Conservation (phyloP, 2,113 vertebrate species). For the Phylloscopus trochilus region DNA sequence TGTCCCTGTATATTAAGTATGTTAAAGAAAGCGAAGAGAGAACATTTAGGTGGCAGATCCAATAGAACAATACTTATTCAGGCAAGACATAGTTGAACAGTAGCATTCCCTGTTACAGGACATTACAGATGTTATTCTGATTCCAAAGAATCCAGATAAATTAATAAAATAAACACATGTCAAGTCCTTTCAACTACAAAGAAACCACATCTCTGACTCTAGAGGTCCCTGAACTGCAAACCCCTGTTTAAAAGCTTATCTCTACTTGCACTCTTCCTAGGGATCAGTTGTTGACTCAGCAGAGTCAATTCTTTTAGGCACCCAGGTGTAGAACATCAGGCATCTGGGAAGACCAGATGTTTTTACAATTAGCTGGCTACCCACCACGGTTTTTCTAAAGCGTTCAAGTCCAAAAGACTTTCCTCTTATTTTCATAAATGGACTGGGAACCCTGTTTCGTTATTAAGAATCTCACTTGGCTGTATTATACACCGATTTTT, state of each 20-base stretch:
- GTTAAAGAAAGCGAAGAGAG: background rate
- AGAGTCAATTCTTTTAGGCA: background rate
- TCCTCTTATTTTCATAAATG: background rate
- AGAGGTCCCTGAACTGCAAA: background rate
- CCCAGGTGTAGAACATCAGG: background rate
- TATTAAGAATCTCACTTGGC: background rate
- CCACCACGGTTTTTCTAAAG: background rate
- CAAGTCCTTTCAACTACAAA: background rate
- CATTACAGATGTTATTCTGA: background rate
- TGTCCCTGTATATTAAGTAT: background rate
- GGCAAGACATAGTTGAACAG: background rate
- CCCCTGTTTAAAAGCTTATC: background rate
- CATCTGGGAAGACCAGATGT: background rate
- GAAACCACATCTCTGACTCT: background rate
- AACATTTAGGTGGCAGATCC: background rate
- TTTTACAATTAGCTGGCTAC: background rate
- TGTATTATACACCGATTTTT: background rate
- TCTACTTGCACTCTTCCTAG: background rate
- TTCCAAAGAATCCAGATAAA: background rate
- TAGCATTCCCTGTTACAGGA: background rate
- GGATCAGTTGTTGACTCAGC: background rate
- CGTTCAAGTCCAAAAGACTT: background rate
- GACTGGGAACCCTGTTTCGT: background rate
- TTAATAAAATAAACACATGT: background rate
- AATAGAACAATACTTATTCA: background rate